phyloP scores from a whole-genome alignment of 2,113 vertebrate species.

The Romanogobio albipinnatus region DNA sequence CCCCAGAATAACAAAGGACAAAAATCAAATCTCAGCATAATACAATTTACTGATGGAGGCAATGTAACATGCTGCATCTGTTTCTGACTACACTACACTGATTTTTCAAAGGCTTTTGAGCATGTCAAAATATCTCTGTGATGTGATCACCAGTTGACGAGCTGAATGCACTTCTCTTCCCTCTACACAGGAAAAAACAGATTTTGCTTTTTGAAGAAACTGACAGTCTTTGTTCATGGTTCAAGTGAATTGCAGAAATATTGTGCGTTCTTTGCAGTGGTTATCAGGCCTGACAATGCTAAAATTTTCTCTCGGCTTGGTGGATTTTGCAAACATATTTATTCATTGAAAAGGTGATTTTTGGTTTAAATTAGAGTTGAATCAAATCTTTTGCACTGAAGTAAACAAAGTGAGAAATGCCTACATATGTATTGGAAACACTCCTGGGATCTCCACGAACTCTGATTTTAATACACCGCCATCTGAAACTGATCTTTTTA shows the following conservation, averaged over 20 bases:
- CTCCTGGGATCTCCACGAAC: neutral
- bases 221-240: neutral
- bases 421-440: neutral
- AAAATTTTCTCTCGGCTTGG: neutral
- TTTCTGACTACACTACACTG: slow-evolving; percentile 36
- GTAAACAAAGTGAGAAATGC: slow-evolving; percentile 14
- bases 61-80: slow-evolving; percentile 33
- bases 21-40: slow-evolving; percentile 28
- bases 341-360: slow-evolving; percentile 22
- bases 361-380: neutral
- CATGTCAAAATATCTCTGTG: slow-evolving; percentile 25
- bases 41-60: slow-evolving; percentile 6
- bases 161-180: slow-evolving; percentile 14
- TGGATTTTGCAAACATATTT: slow-evolving; percentile 22
- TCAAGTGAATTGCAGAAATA: neutral
- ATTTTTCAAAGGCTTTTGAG: slow-evolving; percentile 42
- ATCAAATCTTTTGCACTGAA: neutral
- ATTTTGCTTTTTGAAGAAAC: slow-evolving; percentile 14
- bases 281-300: slow-evolving; percentile 14
- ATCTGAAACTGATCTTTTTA: slow-evolving; percentile 30
- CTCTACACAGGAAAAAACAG: neutral
- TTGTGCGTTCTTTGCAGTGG: neutral
- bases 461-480: slow-evolving; percentile 19
- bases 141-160: slow-evolving; percentile 30
- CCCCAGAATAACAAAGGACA: slow-evolving; percentile 26